Evolutionary conservation across 2,888 invertebrate species (phyloP).

Genomic region (Lasioglossum morio): DNA sequence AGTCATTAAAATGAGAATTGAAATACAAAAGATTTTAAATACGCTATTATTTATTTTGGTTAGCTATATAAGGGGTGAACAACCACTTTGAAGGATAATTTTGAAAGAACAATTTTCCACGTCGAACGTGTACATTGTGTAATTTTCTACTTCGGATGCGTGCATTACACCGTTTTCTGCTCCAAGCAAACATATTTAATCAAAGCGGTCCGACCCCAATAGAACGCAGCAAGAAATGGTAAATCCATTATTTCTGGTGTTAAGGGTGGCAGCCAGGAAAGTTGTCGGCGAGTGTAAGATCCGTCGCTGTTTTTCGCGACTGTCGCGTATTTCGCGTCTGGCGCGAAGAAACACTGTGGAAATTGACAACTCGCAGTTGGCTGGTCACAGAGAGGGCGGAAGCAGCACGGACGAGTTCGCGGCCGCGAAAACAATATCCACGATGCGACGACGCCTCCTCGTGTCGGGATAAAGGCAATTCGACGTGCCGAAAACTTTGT

Average conservation of each 20-base stretch:
- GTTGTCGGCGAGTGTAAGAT: background rate
- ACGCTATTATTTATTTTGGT: no score
- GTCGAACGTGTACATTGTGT: no score
- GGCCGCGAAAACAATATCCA: conserved; percentile 56
- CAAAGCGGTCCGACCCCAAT: background rate
- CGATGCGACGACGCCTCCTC: conserved; percentile 50
- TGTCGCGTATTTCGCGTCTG: background rate
- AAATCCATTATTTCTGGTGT: background rate
- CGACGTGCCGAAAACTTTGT: conserved; percentile 63
- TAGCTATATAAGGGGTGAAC: no score
- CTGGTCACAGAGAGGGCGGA: conserved; percentile 8
- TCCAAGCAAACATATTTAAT: background rate
- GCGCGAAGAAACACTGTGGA: background rate
- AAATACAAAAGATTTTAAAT: no score
- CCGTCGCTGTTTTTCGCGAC: background rate
- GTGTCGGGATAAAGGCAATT: conserved; percentile 41
- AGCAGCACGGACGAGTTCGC: conserved; percentile 4
- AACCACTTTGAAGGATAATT: background rate
- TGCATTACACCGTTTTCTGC: background rate
- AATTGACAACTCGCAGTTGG: conserved; percentile 26
- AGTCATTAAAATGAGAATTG: no score
- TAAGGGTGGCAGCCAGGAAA: background rate
- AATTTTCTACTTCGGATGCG: no score
- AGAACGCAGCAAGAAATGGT: background rate
- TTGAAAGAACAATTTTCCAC: background rate